phyloP scores from a whole-genome alignment of 2,113 vertebrate species.

The Hippocampus mohnikei region DNA sequence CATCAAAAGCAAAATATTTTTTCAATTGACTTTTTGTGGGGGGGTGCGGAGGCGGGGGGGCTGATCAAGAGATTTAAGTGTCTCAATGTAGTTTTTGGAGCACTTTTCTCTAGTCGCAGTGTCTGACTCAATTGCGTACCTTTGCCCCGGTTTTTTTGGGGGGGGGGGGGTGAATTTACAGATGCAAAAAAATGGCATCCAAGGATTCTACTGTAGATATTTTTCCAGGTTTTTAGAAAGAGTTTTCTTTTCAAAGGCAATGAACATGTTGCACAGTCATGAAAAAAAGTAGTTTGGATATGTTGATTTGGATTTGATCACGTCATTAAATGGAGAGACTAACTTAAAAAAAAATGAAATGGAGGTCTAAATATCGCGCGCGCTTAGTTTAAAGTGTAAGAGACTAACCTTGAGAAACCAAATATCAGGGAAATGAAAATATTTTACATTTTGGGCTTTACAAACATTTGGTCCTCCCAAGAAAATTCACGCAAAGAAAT shows the following conservation, averaged over 20 bases:
- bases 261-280: not conserved
- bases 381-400: not conserved
- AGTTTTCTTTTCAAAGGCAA: not conserved
- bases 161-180: not conserved
- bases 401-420: not conserved
- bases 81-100: not conserved
- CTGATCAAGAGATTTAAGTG: not conserved
- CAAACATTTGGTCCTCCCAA: no score
- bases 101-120: not conserved
- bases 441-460: no score
- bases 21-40: not conserved
- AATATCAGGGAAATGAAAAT: not conserved
- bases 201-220: constrained; percentile 3
- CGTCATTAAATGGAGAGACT: not conserved
- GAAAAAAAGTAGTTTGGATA: not conserved
- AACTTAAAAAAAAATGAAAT: not conserved
- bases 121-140: not conserved
- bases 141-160: not conserved
- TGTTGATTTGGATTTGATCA: not conserved
- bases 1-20: not conserved
- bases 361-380: not conserved
- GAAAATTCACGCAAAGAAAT: no score
- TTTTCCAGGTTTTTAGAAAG: constrained; percentile 13
- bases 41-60: no score
- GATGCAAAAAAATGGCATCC: not conserved